These are phyloP conservation scores for Chaetodon trifasciatus DNA, from an alignment of 2,797 vertebrate species.

Conservation along the genomic window DNA sequence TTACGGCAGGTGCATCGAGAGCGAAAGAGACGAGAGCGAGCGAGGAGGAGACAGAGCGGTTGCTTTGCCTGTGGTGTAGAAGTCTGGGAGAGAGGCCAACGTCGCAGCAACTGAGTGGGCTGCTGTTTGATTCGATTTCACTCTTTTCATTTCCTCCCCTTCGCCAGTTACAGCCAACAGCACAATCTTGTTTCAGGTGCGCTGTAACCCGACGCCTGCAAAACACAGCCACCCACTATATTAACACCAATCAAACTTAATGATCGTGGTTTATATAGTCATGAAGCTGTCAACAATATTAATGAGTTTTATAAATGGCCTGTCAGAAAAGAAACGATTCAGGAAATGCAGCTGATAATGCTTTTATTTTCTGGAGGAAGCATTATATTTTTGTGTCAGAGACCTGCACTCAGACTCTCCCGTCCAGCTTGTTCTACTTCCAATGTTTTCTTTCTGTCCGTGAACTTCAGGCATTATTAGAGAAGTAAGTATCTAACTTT, in stretches of 20 bases:
- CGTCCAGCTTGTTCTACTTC: neutral
- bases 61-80: slow-evolving; percentile 47
- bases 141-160: slow-evolving; percentile 73
- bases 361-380: neutral
- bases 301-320: slow-evolving; percentile 29
- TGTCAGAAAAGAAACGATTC: neutral
- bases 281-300: slow-evolving; percentile 40
- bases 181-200: slow-evolving; percentile 58
- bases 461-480: slow-evolving; percentile 5
- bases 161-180: slow-evolving; percentile 41
- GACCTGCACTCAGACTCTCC: slow-evolving; percentile 22
- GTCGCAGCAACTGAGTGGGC: slow-evolving; percentile 51
- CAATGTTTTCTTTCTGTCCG: slow-evolving; percentile 3
- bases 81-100: slow-evolving; percentile 72
- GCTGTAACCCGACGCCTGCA: slow-evolving; percentile 44
- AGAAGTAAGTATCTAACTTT: slow-evolving; percentile 58
- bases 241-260: slow-evolving; percentile 43
- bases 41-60: slow-evolving; percentile 24
- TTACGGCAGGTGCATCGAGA: slow-evolving; percentile 43
- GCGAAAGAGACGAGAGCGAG: slow-evolving; percentile 25
- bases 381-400: slow-evolving; percentile 17
- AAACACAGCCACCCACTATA: slow-evolving; percentile 25
- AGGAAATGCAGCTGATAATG: slow-evolving; percentile 2
- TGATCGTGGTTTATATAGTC: slow-evolving; percentile 27
- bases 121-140: slow-evolving; percentile 72